phyloP scores from a whole-genome alignment of 2,113 vertebrate species.

The Eretmochelys imbricata region DNA sequence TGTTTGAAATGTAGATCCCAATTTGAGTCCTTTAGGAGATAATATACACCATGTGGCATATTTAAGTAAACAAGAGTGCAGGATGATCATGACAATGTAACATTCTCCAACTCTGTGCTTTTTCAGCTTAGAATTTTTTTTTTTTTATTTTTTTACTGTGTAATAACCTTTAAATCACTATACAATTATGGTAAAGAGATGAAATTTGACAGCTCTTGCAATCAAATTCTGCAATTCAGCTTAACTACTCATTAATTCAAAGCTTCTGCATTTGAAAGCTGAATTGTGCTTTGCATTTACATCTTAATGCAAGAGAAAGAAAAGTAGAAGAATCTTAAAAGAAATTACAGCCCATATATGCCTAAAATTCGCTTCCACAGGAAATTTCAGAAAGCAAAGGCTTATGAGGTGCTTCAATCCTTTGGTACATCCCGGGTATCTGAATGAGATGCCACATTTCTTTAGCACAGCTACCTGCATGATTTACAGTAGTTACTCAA shows the following conservation, averaged over 20 bases:
- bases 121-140: not conserved
- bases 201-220: not conserved
- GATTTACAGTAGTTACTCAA: not conserved
- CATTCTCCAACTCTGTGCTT: not conserved
- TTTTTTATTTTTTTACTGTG: not conserved
- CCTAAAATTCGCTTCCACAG: not conserved
- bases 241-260: slow-evolving; percentile 35
- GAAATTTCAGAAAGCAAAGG: not conserved
- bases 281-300: not conserved
- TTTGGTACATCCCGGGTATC: not conserved
- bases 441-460: not conserved
- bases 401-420: not conserved
- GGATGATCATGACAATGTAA: not conserved
- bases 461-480: not conserved
- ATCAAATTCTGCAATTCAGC: slow-evolving; percentile 28
- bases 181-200: not conserved
- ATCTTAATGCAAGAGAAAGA: not conserved
- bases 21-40: not conserved
- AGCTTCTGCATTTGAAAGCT: not conserved
- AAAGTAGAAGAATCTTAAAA: not conserved
- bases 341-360: not conserved
- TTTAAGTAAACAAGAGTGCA: not conserved
- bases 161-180: not conserved
- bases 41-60: not conserved
- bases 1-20: not conserved